Conservation (phyloP, 2,797 vertebrate species). For the Alcedo quadribrachys region DNA sequence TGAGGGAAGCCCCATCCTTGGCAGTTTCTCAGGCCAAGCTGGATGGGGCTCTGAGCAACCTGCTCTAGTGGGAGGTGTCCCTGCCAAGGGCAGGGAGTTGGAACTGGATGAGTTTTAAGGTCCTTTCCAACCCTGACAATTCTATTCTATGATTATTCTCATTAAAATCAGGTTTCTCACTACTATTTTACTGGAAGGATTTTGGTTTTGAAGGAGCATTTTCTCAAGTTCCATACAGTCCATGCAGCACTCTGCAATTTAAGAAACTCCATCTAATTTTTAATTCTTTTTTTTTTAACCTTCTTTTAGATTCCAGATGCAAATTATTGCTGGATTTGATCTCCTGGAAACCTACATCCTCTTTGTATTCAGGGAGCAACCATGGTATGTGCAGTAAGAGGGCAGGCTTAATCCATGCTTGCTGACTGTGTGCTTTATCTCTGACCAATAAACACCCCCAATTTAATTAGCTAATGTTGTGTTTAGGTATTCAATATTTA, state of each 20-base stretch:
- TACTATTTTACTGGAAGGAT: background rate
- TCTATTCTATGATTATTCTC: background rate
- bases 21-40: too few relatives aligned
- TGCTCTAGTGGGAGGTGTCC: too few relatives aligned
- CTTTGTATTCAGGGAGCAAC: background rate
- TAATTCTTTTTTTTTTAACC: background rate
- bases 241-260: background rate
- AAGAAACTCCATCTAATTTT: background rate
- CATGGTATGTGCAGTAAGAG: background rate
- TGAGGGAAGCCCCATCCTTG: too few relatives aligned
- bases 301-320: background rate
- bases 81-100: too few relatives aligned
- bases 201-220: background rate
- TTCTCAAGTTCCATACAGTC: background rate
- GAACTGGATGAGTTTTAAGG: too few relatives aligned
- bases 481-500: constrained; percentile 31
- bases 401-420: constrained; percentile 17
- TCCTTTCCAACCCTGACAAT: too few relatives aligned
- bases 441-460: background rate
- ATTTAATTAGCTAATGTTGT: constrained; percentile 41
- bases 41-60: too few relatives aligned
- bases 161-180: background rate
- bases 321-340: background rate
- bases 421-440: background rate
- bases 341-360: constrained; percentile 33